These are phyloP conservation scores for Tiliacea aurago DNA, from an alignment of 2,888 invertebrate species.

Conservation along the genomic window DNA sequence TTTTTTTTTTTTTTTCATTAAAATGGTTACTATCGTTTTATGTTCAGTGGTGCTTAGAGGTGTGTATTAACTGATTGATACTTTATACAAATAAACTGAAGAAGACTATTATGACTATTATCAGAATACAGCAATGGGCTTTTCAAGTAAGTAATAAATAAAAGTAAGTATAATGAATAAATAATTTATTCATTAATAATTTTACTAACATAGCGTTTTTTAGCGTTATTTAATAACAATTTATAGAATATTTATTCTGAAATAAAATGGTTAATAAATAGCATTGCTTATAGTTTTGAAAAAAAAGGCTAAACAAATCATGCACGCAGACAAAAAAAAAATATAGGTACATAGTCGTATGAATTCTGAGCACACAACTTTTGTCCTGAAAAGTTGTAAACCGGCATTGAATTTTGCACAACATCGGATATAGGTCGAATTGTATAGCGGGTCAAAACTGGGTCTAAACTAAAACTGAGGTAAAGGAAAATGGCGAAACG, in stretches of 20 bases:
- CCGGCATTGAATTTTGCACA: constrained; percentile 16
- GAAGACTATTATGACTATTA: background rate
- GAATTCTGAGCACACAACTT: constrained; percentile 6
- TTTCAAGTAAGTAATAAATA: background rate
- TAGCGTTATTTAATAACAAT: too few species aligned
- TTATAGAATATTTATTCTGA: too few species aligned
- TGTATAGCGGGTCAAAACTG: constrained; percentile 73
- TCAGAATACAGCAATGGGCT: background rate
- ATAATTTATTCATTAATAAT: too few species aligned
- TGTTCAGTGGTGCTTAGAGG: background rate
- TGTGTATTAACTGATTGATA: background rate
- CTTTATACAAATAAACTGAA: background rate
- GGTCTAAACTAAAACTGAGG: constrained; percentile 78
- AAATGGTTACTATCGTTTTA: background rate
- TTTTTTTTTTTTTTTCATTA: background rate
- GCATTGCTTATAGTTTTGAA: background rate
- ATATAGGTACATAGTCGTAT: background rate
- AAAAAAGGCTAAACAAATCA: background rate
- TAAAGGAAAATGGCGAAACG: constrained; percentile 80
- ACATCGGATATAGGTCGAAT: constrained; percentile 65
- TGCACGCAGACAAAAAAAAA: background rate
- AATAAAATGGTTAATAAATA: too few species aligned
- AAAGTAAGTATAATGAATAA: too few species aligned
- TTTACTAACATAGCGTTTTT: too few species aligned
- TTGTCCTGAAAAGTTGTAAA: constrained; percentile 13